Evolutionary conservation across 2,888 invertebrate species (phyloP), one percentile per base, ranked within the genome.

Genomic region (Argyresthia albistria): DNA sequence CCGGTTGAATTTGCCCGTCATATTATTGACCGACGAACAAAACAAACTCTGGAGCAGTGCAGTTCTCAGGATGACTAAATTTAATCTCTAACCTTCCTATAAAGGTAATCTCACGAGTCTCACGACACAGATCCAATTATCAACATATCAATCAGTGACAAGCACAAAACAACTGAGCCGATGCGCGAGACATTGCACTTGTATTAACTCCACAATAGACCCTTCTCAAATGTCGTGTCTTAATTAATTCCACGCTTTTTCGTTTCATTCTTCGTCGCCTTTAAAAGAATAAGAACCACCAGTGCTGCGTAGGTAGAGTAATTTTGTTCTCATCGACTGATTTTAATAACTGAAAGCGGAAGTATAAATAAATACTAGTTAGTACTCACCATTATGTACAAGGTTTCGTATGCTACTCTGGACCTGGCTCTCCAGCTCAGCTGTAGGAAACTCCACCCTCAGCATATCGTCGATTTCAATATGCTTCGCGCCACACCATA

Each of bases 361-460:
- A n/a, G n/a, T n/a, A n/a, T n/a, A n/a, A 46, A 37, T 12, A 48
- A 48, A 48, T 36, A 10, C 9, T 1, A 4, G 7, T 11, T 25
- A 37, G 14, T 4, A 74, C 84, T 79, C 55, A 86, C 86, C 87
- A 61, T 78, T 79, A 67, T 83, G 81, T 63, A 86, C 64, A 54
- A 80, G 68, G 67, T 78, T 73, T 66, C 70, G 74, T 65, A 86
- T 79, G 70, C 73, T 81, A 60, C 75, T 73, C 69, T 80, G 83
- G 68, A 83, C 69, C 35, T 67, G 66, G 15, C 61, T 60, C 11
- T 70, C 69, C 35, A 64, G 61, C 49, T 70, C 66, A 42, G 66
- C 65, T 43, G 59, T 59, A 10, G 59, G 54, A 25, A 65, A 55
- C 54, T 70, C 59, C 53, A 65, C 66, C 56, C 59, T 63, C 25